Evolutionary conservation across 2,113 vertebrate genomes (phyloP).

Genomic region (Arenaria interpres): DNA sequence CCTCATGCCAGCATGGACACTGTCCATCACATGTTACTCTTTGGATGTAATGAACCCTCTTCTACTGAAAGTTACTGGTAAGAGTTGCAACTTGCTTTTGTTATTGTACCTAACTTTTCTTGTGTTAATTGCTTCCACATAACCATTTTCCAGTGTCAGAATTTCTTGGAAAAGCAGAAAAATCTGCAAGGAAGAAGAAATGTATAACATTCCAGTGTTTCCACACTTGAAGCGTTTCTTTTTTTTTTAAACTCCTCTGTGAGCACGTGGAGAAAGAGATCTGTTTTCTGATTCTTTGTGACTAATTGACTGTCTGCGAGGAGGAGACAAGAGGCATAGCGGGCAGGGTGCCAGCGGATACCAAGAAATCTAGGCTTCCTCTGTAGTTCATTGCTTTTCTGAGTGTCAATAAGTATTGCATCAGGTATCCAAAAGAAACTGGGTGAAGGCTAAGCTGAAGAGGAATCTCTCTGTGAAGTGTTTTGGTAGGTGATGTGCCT

Average conservation of each 20-base stretch:
- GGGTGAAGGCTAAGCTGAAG: not conserved
- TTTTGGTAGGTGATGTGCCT: not conserved
- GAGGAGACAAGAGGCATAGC: not conserved
- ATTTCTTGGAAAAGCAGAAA: not conserved
- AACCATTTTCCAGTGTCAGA: not conserved
- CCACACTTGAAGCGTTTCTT: not conserved
- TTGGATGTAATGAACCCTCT: constrained; percentile 88
- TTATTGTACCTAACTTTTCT: not conserved
- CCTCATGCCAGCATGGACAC: constrained; percentile 95
- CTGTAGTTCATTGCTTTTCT: not conserved
- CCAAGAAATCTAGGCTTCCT: not conserved
- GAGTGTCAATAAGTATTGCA: not conserved
- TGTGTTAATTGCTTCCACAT: not conserved
- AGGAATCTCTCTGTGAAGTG: not conserved
- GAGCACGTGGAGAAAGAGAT: not conserved
- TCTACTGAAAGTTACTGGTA: constrained; percentile 90
- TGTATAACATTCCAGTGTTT: not conserved
- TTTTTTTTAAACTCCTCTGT: not conserved
- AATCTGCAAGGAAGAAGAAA: not conserved
- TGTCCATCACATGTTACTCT: constrained; percentile 95
- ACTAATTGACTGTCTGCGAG: not conserved
- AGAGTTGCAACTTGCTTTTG: constrained; percentile 5
- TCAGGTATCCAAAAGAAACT: not conserved
- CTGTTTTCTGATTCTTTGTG: not conserved
- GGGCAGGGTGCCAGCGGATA: not conserved